Percentiles rank a stretch among this genome's conserved stretches.
Evolutionary conservation across 2,888 invertebrate genomes (phyloP).

Genomic region (Lobophora halterata): DNA sequence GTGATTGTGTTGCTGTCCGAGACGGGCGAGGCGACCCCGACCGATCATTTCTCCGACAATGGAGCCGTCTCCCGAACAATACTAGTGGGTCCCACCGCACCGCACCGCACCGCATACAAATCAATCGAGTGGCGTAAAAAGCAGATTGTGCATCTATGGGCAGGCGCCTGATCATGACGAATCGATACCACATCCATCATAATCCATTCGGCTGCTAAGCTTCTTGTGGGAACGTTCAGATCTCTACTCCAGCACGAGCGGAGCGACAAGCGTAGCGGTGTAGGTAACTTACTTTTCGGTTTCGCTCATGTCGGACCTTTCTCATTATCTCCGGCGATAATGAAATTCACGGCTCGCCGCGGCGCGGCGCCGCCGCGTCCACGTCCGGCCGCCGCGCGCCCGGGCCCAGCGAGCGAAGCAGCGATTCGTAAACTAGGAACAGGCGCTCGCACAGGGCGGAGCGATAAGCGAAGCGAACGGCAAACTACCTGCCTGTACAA

Average conservation of each 20-base stretch:
- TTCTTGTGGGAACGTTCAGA: constrained; percentile 19
- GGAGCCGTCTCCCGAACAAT: constrained; percentile 13
- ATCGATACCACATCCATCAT: constrained; percentile 30
- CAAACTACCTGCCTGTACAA: no score
- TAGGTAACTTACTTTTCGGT: constrained; percentile 1
- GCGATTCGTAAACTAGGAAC: constrained; percentile 17
- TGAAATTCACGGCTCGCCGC: constrained; percentile 23
- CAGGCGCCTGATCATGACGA: constrained; percentile 26
- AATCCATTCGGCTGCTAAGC: constrained; percentile 27
- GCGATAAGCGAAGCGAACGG: constrained; percentile 5
- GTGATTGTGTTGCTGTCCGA: no score
- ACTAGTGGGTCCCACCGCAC: constrained; percentile 19
- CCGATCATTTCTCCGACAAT: constrained; percentile 14
- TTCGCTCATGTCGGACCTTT: constrained; percentile 12
- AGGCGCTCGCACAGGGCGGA: constrained; percentile 4
- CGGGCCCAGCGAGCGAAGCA: no score
- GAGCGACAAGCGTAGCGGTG: constrained; percentile 16
- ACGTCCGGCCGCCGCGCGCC: constrained; percentile 18
- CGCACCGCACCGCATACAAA: constrained; percentile 30
- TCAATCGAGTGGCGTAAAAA: constrained; percentile 23
- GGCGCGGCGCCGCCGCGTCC: constrained; percentile 14
- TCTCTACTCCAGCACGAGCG: not conserved
- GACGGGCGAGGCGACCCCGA: constrained; percentile 1
- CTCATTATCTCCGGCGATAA: constrained; percentile 21
- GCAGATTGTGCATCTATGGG: constrained; percentile 23